Conservation (phyloP, 1,140 invertebrate genomes). For the Ceratina australensis region DNA sequence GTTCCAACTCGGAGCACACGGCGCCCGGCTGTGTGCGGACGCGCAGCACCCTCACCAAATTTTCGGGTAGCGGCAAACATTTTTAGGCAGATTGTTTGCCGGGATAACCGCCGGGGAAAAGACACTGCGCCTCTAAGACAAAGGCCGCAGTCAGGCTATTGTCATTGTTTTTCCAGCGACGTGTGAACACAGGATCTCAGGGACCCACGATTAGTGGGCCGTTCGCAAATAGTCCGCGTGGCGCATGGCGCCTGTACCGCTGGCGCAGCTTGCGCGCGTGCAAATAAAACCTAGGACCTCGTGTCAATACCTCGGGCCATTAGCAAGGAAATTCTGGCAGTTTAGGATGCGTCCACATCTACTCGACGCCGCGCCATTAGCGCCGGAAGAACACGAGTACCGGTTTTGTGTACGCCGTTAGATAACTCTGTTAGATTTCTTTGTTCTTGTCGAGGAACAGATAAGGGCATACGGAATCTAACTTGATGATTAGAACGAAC, state of each 20-base stretch:
- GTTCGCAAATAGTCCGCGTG: slow-evolving; percentile 21
- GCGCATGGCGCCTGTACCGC: slow-evolving; percentile 34
- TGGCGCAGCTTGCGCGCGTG: neutral
- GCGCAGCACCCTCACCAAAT: neutral
- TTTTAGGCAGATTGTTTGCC: slow-evolving; percentile 23
- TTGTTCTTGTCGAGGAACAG: slow-evolving; percentile 19
- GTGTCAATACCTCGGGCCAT: slow-evolving; percentile 60
- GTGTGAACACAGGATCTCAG: neutral
- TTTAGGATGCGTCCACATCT: slow-evolving; percentile 28
- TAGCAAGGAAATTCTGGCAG: slow-evolving; percentile 46
- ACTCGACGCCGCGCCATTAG: slow-evolving; percentile 42
- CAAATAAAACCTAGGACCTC: slow-evolving; percentile 41
- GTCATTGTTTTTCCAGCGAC: neutral
- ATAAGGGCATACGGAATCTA: slow-evolving; percentile 43
- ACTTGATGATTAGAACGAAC: slow-evolving; percentile 40
- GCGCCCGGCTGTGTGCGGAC: slow-evolving; percentile 30
- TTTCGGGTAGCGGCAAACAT: slow-evolving; percentile 18
- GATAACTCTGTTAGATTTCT: slow-evolving; percentile 50
- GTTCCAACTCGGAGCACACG: slow-evolving; percentile 43
- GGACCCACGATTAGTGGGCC: slow-evolving; percentile 23
- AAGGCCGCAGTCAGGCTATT: neutral
- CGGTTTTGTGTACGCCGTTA: slow-evolving; percentile 7
- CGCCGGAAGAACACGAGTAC: slow-evolving; percentile 29
- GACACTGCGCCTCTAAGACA: neutral
- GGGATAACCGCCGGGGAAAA: slow-evolving; percentile 9